Conservation (phyloP, 2,888 invertebrate genomes). For the Papilio gigon region DNA sequence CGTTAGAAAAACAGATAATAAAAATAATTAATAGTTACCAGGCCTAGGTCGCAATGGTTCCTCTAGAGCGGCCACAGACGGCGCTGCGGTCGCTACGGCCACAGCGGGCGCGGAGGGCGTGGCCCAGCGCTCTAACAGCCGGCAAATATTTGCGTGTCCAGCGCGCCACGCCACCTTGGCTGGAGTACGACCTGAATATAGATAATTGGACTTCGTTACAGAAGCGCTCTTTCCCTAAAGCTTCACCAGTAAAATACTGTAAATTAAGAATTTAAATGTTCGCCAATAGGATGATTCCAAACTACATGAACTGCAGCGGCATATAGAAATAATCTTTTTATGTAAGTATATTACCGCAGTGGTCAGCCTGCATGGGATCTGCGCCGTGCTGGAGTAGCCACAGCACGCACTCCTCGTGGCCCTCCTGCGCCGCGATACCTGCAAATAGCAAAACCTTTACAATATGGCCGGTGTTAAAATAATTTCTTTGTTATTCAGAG, state of each 20-base stretch:
- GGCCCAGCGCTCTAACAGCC: conserved; percentile 88
- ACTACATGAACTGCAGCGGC: too few relatives aligned
- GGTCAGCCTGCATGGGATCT: conserved; percentile 92
- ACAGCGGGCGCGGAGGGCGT: conserved; percentile 62
- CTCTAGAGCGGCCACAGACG: conserved; percentile 53
- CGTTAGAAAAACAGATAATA: too few relatives aligned
- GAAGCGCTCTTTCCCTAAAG: background rate
- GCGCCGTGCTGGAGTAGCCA: conserved; percentile 92
- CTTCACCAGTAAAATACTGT: too few relatives aligned
- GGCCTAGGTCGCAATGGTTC: conserved; percentile 43
- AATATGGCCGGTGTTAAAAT: too few relatives aligned
- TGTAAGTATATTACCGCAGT: conserved; percentile 85
- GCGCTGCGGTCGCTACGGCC: conserved; percentile 55
- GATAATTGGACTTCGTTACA: background rate
- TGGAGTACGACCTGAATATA: conserved; percentile 85
- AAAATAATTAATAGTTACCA: conserved; percentile 41
- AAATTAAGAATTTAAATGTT: too few relatives aligned
- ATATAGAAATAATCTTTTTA: too few relatives aligned
- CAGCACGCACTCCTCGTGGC: conserved; percentile 95
- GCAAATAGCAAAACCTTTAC: conserved; percentile 15
- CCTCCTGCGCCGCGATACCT: conserved; percentile 98
- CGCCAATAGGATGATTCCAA: background rate
- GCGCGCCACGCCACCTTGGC: conserved; percentile 95
- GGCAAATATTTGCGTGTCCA: conserved; percentile 92
- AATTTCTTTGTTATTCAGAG: too few relatives aligned